Evolutionary conservation across 2,113 vertebrate genomes (phyloP), one percentile per base, ranked within the genome.

Genomic region (Amphiprion ocellaris): DNA sequence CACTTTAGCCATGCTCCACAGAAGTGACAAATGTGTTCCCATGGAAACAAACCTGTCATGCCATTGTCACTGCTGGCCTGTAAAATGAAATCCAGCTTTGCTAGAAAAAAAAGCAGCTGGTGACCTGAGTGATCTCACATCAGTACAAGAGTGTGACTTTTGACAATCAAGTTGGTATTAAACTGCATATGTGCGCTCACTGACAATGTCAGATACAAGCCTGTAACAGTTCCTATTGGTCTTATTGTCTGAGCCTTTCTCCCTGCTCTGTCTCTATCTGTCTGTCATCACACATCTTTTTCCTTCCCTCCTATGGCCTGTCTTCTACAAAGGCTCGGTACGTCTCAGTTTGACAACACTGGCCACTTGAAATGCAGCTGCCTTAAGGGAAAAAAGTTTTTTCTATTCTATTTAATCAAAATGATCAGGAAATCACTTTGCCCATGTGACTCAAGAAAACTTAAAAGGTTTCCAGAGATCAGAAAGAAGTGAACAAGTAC

Each of bases 41-140:
- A 94, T 92, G 88, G 93, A 91, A 92, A 94, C 90, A 88, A 89
- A 85, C 82, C 79, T 87, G 85, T 88, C 89, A 88, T 26, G 82
- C 55, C 79, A 77, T 75, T 87, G 87, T 92, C 92, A 89, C 80
- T 23, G 24, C 70, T 62, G 89, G 86, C 77, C 82, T 88, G 88
- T 90, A 87, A 87, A 88, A 82, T 77, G 77, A 77, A 82, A 90
- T 72, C 83, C 79, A 74, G 85, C 85, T 78, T 79, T 66, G 69
- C 55, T 84, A 79, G 86, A 91, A 77, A 86, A 37, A 37, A 77
- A 90, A 82, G 77, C 92, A 90, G 92, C 90, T 93, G 92, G 86
- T 89, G 87, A 92, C 89, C 91, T 71, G 79, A 90, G 86, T 89
- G 81, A 91, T 91, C 85, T 89, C 84, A 62, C 84, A 84, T 91